Percentiles rank a stretch among this genome's conserved stretches.
These are phyloP conservation scores for Cinclus mexicanus DNA, from an alignment of 2,113 vertebrate genomes.

Conservation along the genomic window DNA sequence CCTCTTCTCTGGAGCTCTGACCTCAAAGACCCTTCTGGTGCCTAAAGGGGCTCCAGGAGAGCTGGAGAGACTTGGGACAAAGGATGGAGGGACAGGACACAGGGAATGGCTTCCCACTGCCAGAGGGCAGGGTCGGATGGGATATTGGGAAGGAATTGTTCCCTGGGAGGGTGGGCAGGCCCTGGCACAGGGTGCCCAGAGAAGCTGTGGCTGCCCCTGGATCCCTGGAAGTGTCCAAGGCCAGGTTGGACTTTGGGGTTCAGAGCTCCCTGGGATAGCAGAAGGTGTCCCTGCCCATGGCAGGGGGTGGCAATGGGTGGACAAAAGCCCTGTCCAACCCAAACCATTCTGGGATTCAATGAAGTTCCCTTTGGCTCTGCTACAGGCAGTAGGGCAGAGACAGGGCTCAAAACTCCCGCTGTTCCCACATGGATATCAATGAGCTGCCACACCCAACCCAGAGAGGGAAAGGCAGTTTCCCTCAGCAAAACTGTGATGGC, in stretches of 20 bases:
- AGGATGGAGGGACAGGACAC: not conserved
- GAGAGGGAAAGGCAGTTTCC: not conserved
- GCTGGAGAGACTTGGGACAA: not conserved
- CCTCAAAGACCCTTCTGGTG: not conserved
- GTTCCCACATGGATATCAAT: not conserved
- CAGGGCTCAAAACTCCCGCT: not conserved
- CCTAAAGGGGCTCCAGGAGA: not conserved
- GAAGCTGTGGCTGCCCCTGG: not conserved
- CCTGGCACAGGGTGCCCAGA: not conserved
- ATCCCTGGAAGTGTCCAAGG: not conserved
- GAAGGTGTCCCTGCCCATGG: not conserved
- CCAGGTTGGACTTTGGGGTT: rapidly evolving
- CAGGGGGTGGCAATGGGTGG: rapidly evolving
- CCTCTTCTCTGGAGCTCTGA: not conserved
- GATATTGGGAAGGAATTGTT: not conserved
- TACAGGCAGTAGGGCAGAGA: rapidly evolving
- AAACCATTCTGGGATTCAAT: not conserved
- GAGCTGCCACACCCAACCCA: not conserved
- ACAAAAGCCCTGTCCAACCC: not conserved
- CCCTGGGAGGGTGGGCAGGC: not conserved
- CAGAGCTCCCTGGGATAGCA: not conserved
- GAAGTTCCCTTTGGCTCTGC: not conserved
- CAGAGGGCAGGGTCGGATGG: rapidly evolving
- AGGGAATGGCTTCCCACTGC: not conserved
- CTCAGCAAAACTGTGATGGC: not conserved